Base-by-base conservation (phyloP, 2,888 invertebrate species). In the Serripes groenlandicus region DNA sequence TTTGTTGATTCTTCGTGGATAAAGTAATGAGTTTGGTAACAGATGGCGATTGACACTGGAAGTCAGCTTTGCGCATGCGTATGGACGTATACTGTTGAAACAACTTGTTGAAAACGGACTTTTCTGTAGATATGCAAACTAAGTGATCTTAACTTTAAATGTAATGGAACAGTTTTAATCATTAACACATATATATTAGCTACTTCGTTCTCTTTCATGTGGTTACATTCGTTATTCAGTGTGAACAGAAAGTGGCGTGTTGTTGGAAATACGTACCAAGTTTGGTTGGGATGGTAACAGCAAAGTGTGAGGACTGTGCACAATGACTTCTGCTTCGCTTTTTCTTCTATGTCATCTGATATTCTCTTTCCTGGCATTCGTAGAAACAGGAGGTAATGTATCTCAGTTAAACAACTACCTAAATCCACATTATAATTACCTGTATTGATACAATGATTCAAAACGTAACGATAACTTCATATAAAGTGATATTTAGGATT, bases 11-110 rank as follows among this genome's bases (percentile, higher is more conserved):
- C 3, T 49, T 49, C 18, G 49, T 21, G 49, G 21, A 49, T 21
- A 49, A 49, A n/a, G n/a, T 49, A 21, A 49, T 49, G 42, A 7
- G 66, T 66, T 66, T 66, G 66, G 66, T 66, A 66, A 66, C 66
- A 66, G 66, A 66, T 66, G 66, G 66, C 35, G 42, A 42, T 15
- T 23, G 15, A n/a, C 9, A 23, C 23, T 42, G 42, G 66, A 42
- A 32, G 15, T 26, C 11, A 7, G 9, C 42, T 35, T 34, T 9
- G 23, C 42, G 23, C 66, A 66, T 66, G 66, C 66, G 66, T 42
- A 42, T 11, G 5, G 5, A 34, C 42, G 23, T 35, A 66, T 66
- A 15, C 26, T 4, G 26, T 3, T 18, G 15, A 5, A n/a, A 15
- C n/a, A 56, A n/a, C n/a, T n/a, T n/a, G n/a, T n/a, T n/a, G n/a